A percentile compares a stretch with the other conserved stretches of the same genome.
Conservation (phyloP, 2,888 invertebrate genomes). For the Toxonevra muliebris region DNA sequence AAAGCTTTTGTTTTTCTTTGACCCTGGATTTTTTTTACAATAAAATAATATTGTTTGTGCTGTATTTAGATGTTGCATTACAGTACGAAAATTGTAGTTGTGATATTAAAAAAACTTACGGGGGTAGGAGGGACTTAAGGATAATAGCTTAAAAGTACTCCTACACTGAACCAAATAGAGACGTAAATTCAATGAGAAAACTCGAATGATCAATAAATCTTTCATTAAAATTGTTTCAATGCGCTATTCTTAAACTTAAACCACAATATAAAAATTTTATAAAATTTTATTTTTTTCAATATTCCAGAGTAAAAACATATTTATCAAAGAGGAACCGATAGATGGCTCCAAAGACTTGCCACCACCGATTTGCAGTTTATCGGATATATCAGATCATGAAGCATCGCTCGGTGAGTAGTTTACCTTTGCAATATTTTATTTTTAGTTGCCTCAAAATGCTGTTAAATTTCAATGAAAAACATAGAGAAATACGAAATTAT, state of each 20-base stretch:
- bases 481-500: background rate
- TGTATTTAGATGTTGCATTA: too few species aligned
- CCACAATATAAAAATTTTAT: background rate
- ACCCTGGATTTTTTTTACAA: too few species aligned
- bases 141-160: too few species aligned
- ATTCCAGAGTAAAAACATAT: constrained; percentile 57
- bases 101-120: too few species aligned
- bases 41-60: too few species aligned
- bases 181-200: too few species aligned
- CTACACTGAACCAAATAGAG: too few species aligned
- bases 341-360: constrained; percentile 75
- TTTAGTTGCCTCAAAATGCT: constrained; percentile 14
- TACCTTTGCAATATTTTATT: too few species aligned
- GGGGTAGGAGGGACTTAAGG: too few species aligned
- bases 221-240: background rate
- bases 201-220: background rate
- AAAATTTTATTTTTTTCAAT: background rate
- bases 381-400: constrained; percentile 90
- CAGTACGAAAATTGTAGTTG: too few species aligned
- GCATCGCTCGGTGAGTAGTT: constrained; percentile 83
- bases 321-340: constrained; percentile 67
- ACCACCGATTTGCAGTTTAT: constrained; percentile 90
- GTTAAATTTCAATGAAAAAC: constrained; percentile 6
- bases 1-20: too few species aligned
- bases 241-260: background rate